These are phyloP conservation scores for Thyatira batis DNA, from an alignment of 2,888 invertebrate genomes.

Conservation along the genomic window DNA sequence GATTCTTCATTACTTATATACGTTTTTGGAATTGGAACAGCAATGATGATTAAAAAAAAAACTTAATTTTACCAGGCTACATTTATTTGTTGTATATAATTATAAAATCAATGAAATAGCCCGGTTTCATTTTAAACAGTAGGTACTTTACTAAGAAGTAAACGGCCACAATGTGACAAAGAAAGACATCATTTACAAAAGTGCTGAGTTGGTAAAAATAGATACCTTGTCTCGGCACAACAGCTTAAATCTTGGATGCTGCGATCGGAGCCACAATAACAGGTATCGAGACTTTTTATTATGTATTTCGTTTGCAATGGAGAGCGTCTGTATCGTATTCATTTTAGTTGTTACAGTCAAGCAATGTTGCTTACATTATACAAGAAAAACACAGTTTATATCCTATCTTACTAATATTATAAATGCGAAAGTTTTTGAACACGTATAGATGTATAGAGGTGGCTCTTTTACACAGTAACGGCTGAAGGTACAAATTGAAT, in stretches of 20 bases:
- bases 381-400: too few species aligned
- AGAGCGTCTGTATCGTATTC: conserved; percentile 27
- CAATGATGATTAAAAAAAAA: too few species aligned
- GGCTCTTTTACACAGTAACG: too few species aligned
- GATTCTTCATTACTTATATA: neutral
- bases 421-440: too few species aligned
- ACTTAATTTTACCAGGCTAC: too few species aligned
- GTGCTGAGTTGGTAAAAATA: conserved; percentile 1
- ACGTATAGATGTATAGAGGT: too few species aligned
- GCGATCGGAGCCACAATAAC: neutral
- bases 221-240: neutral
- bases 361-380: too few species aligned
- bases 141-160: neutral
- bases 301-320: conserved; percentile 12
- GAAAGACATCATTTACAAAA: neutral
- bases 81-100: too few species aligned
- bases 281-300: conserved; percentile 18
- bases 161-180: neutral
- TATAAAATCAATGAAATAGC: too few species aligned
- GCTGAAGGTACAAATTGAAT: too few species aligned
- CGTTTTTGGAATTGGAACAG: neutral
- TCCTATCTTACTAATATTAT: neutral
- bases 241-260: neutral
- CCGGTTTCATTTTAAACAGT: too few species aligned
- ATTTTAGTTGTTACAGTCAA: conserved; percentile 21